Base-by-base conservation (phyloP, 2,888 invertebrate genomes). In the Sclerodermus sp. region DNA sequence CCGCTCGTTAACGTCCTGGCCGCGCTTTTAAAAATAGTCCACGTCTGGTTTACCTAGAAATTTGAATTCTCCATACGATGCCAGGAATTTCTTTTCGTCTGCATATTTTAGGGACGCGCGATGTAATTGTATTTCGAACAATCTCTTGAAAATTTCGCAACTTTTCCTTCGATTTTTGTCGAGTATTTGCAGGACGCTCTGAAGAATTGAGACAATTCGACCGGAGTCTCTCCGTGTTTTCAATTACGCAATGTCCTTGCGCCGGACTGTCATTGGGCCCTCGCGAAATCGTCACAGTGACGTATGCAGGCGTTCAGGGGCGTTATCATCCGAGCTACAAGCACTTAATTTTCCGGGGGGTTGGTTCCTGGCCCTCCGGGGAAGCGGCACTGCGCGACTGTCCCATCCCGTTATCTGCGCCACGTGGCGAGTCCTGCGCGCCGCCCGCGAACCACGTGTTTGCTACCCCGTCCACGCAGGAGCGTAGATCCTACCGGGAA, bases 301-400 rank as follows among this genome's bases (percentile, higher is more conserved):
- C 55, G 58, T 53, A 57, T 45, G 52, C 53, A 51, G 5, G 38
- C 15, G 53, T n/a, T 34, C 34, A 23, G 34, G 53, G 48, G 56
- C 66, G 70, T 75, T 76, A 76, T 76, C 76, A 68, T 65, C 61
- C 64, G 60, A 63, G 65, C 67, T 73, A 74, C 73, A 74, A 76
- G 74, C 76, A 73, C 72, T 75, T 77, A 77, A 77, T 77, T 77
- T 76, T 77, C 74, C 76, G 71, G 74, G 65, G 74, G 73, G 73
- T 73, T 76, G 75, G 66, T 70, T 71, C 64, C 66, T 60, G 64
- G 60, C 67, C 67, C 67, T 58, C 51, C 51, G 53, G 50, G 23
- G 10, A 13, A 10, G 41, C 45, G 45, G 41, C 43, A 46, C 43
- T 39, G 47, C 51, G 55, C 57, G 58, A 56, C 63, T 68, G 66